A percentile compares a stretch with the other conserved stretches of the same genome.
phyloP scores from a whole-genome alignment of 2,113 vertebrate genomes.

The Gobio gobio region DNA sequence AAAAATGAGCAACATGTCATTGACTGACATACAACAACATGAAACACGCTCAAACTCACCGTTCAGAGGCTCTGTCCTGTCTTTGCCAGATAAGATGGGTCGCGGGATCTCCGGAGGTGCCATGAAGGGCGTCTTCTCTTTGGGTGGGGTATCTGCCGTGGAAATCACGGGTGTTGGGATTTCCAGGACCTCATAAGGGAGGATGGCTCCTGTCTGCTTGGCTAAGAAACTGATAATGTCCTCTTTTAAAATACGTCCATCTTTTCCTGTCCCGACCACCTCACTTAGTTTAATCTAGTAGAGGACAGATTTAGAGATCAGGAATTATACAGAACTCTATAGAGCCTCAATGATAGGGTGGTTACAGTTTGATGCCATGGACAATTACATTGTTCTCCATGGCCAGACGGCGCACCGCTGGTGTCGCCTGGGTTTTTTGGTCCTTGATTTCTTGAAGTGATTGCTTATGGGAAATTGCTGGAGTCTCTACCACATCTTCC shows the following conservation, averaged over 20 bases:
- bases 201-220: slow-evolving; percentile 93
- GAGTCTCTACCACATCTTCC: slow-evolving; percentile 95
- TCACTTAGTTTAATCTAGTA: slow-evolving; percentile 94
- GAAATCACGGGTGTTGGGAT: slow-evolving; percentile 57
- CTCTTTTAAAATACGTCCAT: slow-evolving; percentile 93
- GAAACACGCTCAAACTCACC: slow-evolving; percentile 69
- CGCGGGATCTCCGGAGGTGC: slow-evolving; percentile 59
- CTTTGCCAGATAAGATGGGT: slow-evolving; percentile 81
- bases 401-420: slow-evolving; percentile 91
- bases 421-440: slow-evolving; percentile 92
- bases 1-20: too few relatives aligned
- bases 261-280: slow-evolving; percentile 91
- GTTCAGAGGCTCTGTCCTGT: slow-evolving; percentile 86
- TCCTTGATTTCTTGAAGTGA: slow-evolving; percentile 96
- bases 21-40: neutral
- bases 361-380: neutral
- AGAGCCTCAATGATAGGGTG: neutral
- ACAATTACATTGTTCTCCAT: slow-evolving; percentile 93
- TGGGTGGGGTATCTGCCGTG: slow-evolving; percentile 79
- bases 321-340: neutral
- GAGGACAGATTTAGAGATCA: slow-evolving; percentile 8
- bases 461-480: slow-evolving; percentile 90
- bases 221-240: slow-evolving; percentile 94
- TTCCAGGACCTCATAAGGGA: slow-evolving; percentile 60
- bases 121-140: slow-evolving; percentile 56